These are phyloP conservation scores for Muntiacus reevesi DNA, from an alignment of 2,113 vertebrate species.

Conservation along the genomic window DNA sequence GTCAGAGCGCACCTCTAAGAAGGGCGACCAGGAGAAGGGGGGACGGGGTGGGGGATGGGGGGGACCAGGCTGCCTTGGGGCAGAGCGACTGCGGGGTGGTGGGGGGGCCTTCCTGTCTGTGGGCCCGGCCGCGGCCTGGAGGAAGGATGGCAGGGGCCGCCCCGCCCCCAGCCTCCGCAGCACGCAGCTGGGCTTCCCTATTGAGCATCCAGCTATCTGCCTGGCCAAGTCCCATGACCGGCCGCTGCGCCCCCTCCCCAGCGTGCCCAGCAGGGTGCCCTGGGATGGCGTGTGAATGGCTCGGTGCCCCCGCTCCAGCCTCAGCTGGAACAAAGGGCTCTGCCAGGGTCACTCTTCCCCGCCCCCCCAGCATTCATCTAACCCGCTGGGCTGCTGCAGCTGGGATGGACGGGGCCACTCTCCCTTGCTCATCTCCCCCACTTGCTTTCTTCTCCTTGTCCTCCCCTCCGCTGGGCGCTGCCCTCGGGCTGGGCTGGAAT, in stretches of 20 bases:
- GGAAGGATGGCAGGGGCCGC: neutral
- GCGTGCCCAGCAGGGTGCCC: conserved; percentile 87
- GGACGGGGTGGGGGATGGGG: rapidly evolving
- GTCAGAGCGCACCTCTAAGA: neutral
- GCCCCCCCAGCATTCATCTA: conserved; percentile 50
- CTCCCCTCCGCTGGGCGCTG: neutral
- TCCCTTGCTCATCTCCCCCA: conserved; percentile 78
- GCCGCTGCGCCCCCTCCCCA: conserved; percentile 83
- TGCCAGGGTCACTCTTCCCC: conserved; percentile 82
- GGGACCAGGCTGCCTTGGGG: neutral
- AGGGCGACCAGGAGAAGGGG: neutral
- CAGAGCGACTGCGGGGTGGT: neutral
- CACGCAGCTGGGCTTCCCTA: conserved; percentile 63
- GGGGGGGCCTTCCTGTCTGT: neutral
- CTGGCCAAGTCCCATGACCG: conserved; percentile 85
- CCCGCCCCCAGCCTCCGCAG: conserved; percentile 21
- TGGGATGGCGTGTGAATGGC: conserved; percentile 86
- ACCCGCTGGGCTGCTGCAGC: conserved; percentile 57
- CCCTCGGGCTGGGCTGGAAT: neutral
- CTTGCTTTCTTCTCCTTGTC: neutral
- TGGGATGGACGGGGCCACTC: conserved; percentile 38
- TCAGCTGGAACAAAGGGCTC: conserved; percentile 87
- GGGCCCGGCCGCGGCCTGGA: neutral
- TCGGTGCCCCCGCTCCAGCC: conserved; percentile 80
- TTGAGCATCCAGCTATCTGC: conserved; percentile 80